Base-by-base conservation (phyloP, 2,113 vertebrate genomes). In the Anas platyrhynchos region DNA sequence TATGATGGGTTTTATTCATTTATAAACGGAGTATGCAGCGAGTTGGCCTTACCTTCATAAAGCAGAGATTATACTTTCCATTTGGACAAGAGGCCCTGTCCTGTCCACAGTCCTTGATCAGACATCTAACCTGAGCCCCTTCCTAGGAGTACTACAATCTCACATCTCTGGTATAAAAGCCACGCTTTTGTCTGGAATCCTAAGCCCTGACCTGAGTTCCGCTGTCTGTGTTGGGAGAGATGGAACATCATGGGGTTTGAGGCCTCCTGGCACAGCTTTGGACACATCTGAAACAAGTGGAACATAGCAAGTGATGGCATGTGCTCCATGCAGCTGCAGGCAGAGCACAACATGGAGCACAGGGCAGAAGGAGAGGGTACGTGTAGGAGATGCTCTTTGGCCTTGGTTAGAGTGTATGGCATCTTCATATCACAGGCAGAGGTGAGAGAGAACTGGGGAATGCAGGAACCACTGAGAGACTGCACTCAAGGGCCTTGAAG, bases 371-470 rank as follows among this genome's bases (percentile, higher is more conserved):
- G 27, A 41, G 46, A 31, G 34, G 17, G 27, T 9, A 4, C 14
- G 6, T 29, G 50, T 38, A 56, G 50, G 32, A 52, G 32, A 44
- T 31, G 43, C 72, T 52, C 16, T 12, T n/a, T 5, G 36, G 58
- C 32, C 65, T 86, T 2, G 3, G 48, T 32, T 34, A 23, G 26
- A 31, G 41, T 67, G 29, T 43, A 29, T 20, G 43, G 34, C 7
- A 1, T 55, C 38, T 20, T 55, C 1, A 0, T 9, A 3, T 74
- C 16, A 1, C 0, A 0, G 17, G 69, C 54, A 58, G 54, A 65
- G 56, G 48, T 1, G 2, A 16, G n/a, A 27, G 41, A 26, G 58
- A 23, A 13, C 13, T 8, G 58, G 38, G 52, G 50, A 65, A 34
- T 3, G 1, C 1, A 2, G 36, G 21, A 20, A 27, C 12, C 32